phyloP scores from a whole-genome alignment of 2,888 invertebrate species.

The Caenorhabditis panamensis region DNA sequence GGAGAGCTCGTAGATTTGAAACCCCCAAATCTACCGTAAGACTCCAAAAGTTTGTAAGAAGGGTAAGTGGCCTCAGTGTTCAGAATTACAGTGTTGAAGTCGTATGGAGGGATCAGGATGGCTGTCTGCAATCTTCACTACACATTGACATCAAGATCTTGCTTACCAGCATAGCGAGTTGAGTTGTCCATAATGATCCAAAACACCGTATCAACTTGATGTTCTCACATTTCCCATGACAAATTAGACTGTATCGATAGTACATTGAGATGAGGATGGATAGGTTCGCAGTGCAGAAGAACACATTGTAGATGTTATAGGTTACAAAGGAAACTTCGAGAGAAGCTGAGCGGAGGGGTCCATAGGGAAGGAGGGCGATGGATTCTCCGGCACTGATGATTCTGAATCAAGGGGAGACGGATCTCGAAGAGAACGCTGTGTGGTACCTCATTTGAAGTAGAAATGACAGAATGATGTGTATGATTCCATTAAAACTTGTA shows the following conservation, averaged over 20 bases:
- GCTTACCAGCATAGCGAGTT: conserved; percentile 42
- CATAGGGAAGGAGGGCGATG: conserved; percentile 46
- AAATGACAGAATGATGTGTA: conserved; percentile 46
- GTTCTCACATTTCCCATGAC: conserved; percentile 46
- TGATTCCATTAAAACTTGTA: conserved; percentile 43
- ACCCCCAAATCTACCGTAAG: conserved; percentile 45
- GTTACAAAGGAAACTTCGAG: conserved; percentile 27
- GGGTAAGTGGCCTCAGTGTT: conserved; percentile 46
- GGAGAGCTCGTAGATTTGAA: conserved; percentile 36
- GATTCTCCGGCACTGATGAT: conserved; percentile 56
- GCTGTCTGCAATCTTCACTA: conserved; percentile 18
- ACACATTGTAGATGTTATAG: conserved; percentile 52
- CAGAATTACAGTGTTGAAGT: conserved; percentile 31
- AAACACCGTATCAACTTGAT: conserved; percentile 19
- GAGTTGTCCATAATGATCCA: conserved; percentile 17
- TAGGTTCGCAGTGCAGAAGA: conserved; percentile 46
- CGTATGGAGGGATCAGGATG: conserved; percentile 51
- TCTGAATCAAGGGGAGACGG: conserved; percentile 17
- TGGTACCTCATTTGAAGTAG: conserved; percentile 42
- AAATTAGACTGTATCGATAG: conserved; percentile 48
- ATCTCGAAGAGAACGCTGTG: neutral
- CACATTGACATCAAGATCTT: no score
- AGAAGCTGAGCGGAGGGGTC: conserved; percentile 24
- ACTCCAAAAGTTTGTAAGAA: conserved; percentile 24
- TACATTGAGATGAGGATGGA: conserved; percentile 51